Conservation (phyloP, 92 coral and sea anemone genomes). For the Zoanthus gigantus region DNA sequence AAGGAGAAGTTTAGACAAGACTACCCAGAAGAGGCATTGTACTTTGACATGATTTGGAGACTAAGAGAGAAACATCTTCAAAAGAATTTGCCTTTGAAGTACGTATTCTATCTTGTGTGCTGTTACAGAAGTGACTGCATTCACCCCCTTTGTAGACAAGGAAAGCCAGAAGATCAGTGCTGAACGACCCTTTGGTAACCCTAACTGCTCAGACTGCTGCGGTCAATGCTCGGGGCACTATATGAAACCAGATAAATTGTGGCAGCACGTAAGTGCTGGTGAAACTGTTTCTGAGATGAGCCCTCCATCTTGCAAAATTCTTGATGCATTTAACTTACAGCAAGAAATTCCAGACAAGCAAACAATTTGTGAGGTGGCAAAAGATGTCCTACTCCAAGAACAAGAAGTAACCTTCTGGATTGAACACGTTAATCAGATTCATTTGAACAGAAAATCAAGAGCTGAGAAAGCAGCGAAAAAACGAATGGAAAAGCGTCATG, state of each 20-base stretch:
- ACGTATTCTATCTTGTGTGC: constrained; percentile 63
- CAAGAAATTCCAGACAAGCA: constrained; percentile 43
- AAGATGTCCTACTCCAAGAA: constrained; percentile 54
- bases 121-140: constrained; percentile 61
- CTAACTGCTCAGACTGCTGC: constrained; percentile 53
- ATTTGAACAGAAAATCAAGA: constrained; percentile 60
- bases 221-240: constrained; percentile 57
- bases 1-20: constrained; percentile 52
- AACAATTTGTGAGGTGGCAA: constrained; percentile 49
- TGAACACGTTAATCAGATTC: constrained; percentile 57
- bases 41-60: constrained; percentile 74
- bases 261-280: constrained; percentile 59
- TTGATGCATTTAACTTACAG: constrained; percentile 46
- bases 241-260: constrained; percentile 59
- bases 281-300: constrained; percentile 57
- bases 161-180: constrained; percentile 38
- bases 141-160: constrained; percentile 59
- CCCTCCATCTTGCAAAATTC: constrained; percentile 65
- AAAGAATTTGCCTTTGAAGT: constrained; percentile 58
- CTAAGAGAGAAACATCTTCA: constrained; percentile 67
- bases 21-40: constrained; percentile 56
- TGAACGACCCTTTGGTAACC: constrained; percentile 54
- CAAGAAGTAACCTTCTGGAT: constrained; percentile 63
- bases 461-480: constrained; percentile 62
- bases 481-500: constrained; percentile 54